Conservation (phyloP, 1,140 invertebrate genomes). For the Eupristina koningsbergeri region DNA sequence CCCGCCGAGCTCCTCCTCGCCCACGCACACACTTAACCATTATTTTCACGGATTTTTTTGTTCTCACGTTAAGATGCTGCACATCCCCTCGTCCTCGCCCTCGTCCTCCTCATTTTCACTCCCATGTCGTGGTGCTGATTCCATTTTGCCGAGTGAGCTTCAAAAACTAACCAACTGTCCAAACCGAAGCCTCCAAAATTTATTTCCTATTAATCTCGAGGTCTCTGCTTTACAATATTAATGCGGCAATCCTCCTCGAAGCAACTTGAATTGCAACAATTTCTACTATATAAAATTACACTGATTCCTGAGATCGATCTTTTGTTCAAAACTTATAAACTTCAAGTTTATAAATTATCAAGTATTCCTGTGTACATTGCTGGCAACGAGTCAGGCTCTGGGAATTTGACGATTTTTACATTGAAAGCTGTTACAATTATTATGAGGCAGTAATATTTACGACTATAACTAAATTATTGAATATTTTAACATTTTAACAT, state of each 20-base stretch:
- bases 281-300: too few species aligned
- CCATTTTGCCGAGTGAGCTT: not conserved
- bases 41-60: not conserved
- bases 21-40: not conserved
- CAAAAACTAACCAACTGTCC: not conserved
- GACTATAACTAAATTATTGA: not conserved
- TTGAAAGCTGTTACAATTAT: not conserved
- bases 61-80: not conserved
- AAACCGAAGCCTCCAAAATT: not conserved
- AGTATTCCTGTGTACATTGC: not conserved
- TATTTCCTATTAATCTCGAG: not conserved
- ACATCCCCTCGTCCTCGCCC: not conserved
- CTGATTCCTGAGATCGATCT: not conserved
- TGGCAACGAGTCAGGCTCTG: not conserved
- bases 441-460: not conserved
- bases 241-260: too few species aligned
- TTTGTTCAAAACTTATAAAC: not conserved
- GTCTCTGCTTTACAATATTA: too few species aligned
- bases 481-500: not conserved
- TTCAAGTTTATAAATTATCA: not conserved
- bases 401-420: not conserved
- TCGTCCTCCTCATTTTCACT: not conserved
- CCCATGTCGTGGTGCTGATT: not conserved
- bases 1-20: slow-evolving; percentile 30
- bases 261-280: not conserved